phyloP scores from a whole-genome alignment of 2,113 vertebrate species.

The Myrmophylax atrothorax region DNA sequence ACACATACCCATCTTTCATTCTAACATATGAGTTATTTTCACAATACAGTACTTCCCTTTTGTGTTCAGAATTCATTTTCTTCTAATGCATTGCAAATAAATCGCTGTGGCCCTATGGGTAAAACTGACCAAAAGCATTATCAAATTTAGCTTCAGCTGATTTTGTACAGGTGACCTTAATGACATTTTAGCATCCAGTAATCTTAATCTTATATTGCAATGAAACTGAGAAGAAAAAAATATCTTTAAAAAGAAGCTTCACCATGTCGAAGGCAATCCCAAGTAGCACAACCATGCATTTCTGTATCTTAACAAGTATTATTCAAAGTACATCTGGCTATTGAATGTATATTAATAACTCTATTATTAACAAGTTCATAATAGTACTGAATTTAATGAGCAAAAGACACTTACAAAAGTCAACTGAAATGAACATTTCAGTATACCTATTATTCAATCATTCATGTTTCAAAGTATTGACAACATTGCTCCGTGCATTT shows the following conservation, averaged over 20 bases:
- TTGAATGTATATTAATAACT: not conserved
- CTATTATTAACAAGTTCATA: not conserved
- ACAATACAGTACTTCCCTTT: not conserved
- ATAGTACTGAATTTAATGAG: not conserved
- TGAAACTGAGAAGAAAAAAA: not conserved
- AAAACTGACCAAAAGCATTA: not conserved
- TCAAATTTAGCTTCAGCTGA: not conserved
- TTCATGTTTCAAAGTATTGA: not conserved
- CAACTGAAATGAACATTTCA: not conserved
- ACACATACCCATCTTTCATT: not conserved
- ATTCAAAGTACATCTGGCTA: slow-evolving; percentile 5
- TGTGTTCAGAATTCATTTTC: not conserved
- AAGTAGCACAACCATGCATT: not conserved
- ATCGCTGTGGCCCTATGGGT: not conserved
- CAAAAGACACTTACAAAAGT: not conserved
- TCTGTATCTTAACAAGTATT: not conserved
- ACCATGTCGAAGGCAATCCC: not conserved
- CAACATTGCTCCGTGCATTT: not conserved
- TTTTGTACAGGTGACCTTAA: not conserved
- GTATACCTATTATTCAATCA: not conserved
- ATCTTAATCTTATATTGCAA: not conserved
- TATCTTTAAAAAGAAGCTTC: not conserved
- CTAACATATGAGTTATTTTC: not conserved
- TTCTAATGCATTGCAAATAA: not conserved
- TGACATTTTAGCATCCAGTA: not conserved